Conservation (phyloP, 2,113 vertebrate genomes). For the Dasyornis broadbenti region DNA sequence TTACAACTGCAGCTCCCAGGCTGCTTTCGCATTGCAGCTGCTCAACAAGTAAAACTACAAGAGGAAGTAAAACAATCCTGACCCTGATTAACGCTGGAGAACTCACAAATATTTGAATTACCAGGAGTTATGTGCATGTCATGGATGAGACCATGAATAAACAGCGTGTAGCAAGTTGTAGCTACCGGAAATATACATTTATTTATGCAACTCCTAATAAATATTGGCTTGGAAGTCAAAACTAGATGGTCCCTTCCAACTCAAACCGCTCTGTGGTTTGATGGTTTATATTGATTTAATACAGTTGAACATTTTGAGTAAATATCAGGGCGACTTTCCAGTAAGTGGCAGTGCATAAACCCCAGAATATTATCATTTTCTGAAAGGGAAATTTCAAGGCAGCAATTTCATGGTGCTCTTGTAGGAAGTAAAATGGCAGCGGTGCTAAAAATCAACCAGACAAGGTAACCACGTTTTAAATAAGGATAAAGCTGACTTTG, state of each 20-base stretch:
- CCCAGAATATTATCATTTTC: neutral
- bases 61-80: neutral
- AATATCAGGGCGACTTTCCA: neutral
- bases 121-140: neutral
- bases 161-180: neutral
- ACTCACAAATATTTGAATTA: neutral
- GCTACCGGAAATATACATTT: neutral
- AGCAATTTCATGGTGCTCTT: neutral
- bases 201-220: neutral
- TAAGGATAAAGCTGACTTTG: neutral
- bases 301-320: neutral
- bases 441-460: neutral
- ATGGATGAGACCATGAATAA: neutral
- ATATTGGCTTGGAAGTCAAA: neutral
- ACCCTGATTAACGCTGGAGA: neutral
- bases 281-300: neutral
- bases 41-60: neutral
- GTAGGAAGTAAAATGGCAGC: neutral
- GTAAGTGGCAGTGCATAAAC: neutral
- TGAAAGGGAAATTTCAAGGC: neutral
- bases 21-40: neutral
- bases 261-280: neutral
- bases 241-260: neutral
- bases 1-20: neutral
- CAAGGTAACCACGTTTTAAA: neutral